These are phyloP conservation scores for Cosmia trapezina DNA, from an alignment of 2,888 invertebrate genomes.

Conservation along the genomic window DNA sequence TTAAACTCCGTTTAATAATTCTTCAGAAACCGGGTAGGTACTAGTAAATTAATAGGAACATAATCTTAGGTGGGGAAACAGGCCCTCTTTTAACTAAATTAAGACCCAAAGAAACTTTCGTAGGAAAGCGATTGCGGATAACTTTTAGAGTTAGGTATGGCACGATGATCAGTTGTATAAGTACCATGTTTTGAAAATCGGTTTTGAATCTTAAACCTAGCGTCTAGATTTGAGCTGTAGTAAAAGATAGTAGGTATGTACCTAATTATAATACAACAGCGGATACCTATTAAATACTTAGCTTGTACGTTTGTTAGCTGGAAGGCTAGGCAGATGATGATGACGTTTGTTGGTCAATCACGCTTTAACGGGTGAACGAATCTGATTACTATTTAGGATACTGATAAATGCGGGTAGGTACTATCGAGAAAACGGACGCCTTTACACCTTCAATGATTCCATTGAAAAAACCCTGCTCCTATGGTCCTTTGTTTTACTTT, in stretches of 20 bases:
- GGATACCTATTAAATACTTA: background rate
- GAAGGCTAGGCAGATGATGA: background rate
- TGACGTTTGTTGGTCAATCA: background rate
- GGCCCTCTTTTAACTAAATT: background rate
- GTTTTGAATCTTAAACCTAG: background rate
- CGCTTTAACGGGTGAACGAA: background rate
- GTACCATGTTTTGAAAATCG: conserved; percentile 10
- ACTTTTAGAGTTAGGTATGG: conserved; percentile 1
- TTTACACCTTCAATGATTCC: no score
- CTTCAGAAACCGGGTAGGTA: no score
- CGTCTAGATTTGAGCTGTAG: background rate
- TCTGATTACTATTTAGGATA: conserved; percentile 5
- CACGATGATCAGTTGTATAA: conserved; percentile 24
- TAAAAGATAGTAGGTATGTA: background rate
- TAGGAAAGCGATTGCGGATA: background rate
- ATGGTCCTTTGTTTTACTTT: no score
- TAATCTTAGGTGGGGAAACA: no score
- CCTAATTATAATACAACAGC: background rate
- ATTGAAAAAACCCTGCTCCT: no score
- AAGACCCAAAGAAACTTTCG: background rate
- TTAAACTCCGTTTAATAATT: no score
- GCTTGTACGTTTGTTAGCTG: background rate
- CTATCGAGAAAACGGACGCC: no score
- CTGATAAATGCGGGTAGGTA: background rate
- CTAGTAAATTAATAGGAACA: no score